These are phyloP conservation scores for Zaprionus africanus DNA, from an alignment of 1,140 invertebrate species.

Conservation along the genomic window DNA sequence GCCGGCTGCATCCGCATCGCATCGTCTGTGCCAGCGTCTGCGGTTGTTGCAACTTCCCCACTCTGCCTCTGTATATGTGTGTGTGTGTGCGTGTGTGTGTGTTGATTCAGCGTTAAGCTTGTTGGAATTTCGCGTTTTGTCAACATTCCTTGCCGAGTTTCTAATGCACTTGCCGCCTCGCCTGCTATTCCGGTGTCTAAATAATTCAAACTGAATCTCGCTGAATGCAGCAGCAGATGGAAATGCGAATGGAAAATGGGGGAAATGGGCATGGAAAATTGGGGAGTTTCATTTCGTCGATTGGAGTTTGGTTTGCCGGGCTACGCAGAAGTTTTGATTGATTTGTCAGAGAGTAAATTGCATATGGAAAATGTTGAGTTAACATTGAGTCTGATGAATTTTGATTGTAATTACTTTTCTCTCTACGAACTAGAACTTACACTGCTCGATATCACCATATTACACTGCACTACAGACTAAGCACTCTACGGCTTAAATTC, in stretches of 20 bases:
- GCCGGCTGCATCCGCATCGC: constrained; percentile 15
- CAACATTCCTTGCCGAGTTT: constrained; percentile 72
- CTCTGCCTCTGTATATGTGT: constrained; percentile 14
- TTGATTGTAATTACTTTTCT: constrained; percentile 9
- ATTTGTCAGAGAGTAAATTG: constrained; percentile 18
- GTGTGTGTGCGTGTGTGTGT: constrained; percentile 49
- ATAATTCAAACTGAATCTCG: constrained; percentile 60
- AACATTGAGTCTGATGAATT: neutral
- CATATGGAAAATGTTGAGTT: constrained; percentile 3
- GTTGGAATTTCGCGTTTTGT: constrained; percentile 79
- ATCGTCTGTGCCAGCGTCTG: constrained; percentile 74
- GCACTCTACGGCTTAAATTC: constrained; percentile 32
- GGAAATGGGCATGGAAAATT: neutral
- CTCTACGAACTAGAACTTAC: constrained; percentile 25
- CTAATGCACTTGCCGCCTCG: constrained; percentile 56
- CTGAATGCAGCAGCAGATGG: constrained; percentile 29
- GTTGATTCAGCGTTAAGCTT: constrained; percentile 79
- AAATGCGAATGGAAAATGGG: constrained; percentile 8
- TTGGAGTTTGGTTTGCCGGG: constrained; percentile 7
- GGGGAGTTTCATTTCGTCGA: neutral
- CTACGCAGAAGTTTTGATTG: constrained; percentile 41
- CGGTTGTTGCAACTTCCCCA: constrained; percentile 69
- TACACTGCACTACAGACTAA: constrained; percentile 49
- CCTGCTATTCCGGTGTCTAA: constrained; percentile 58
- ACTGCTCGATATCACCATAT: constrained; percentile 48